Conservation (phyloP, 2,797 vertebrate genomes). For the Sphenopsis melanotis region DNA sequence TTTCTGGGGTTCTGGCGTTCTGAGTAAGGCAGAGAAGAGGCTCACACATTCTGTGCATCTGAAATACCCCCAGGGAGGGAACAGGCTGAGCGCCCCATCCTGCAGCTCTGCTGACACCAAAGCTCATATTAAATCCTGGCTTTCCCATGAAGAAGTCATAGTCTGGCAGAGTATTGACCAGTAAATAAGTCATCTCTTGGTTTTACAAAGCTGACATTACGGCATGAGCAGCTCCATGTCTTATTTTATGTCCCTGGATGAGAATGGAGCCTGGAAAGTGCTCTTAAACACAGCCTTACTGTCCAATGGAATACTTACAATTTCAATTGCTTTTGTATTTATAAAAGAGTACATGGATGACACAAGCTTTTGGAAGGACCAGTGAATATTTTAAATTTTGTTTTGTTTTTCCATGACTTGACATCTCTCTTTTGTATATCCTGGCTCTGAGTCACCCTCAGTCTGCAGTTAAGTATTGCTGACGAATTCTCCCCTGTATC, state of each 20-base stretch:
- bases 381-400: neutral
- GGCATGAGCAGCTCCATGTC: neutral
- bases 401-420: neutral
- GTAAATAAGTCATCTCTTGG: neutral
- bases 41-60: neutral
- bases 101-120: neutral
- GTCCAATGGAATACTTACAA: neutral
- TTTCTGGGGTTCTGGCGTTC: neutral
- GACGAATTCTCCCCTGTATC: neutral
- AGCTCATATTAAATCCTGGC: neutral
- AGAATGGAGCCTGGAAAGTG: neutral
- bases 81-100: neutral
- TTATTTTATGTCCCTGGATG: neutral
- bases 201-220: neutral
- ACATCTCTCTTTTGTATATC: neutral
- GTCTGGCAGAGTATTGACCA: neutral
- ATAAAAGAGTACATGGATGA: neutral
- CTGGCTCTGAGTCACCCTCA: neutral
- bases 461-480: neutral
- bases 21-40: neutral
- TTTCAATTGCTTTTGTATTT: neutral
- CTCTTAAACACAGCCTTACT: neutral
- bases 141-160: neutral
- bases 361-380: neutral
- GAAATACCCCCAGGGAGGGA: neutral